Evolutionary conservation across 2,113 vertebrate genomes (phyloP), one percentile per base, ranked within the genome.

Genomic region (Alosa alosa): DNA sequence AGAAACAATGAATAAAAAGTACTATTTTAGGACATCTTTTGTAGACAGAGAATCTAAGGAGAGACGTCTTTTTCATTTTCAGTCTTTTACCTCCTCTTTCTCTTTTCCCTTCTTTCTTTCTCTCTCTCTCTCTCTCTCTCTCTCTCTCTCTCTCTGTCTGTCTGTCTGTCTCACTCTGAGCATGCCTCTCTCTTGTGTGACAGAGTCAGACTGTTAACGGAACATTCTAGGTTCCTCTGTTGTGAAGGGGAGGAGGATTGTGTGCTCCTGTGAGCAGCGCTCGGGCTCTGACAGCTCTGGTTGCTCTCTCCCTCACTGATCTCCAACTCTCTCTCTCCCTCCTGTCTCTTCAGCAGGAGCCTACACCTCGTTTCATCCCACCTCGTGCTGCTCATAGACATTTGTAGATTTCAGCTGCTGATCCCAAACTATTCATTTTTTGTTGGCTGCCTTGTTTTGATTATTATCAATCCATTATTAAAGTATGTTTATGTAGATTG

Each of bases 11-110:
- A 41, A 50, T 81, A 6, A 78, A 18, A 83, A 47, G 85, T 78
- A 13, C 72, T 78, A 78, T 78, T 36, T 86, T 52, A 15, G 8
- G 0, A 45, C 39, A 6, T 68, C 68, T 31, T 86, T 46, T 45
- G 39, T 39, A 84, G 8, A 39, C n/a, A 44, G 22, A 3, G 47
- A 17, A 47, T 57, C 44, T 52, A 46, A 72, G 86, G 64, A 25
- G 68, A 82, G 84, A 85, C 49, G 83, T 45, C 84, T 41, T 64
- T 7, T 0, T 83, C 86, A 81, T 84, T 86, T 84, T 86, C 87
- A 86, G 88, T 91, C 89, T 90, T 78, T 39, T 41, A 72, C 64
- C 64, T 72, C 72, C 72, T 17, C 0, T 39, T 15, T 75, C 31
- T 78, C 25, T 36, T 17, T 36, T 13, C 36, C 2, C 31, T 36